Base-by-base conservation (phyloP, 2,797 vertebrate genomes). In the Pyrocephalus nanus region DNA sequence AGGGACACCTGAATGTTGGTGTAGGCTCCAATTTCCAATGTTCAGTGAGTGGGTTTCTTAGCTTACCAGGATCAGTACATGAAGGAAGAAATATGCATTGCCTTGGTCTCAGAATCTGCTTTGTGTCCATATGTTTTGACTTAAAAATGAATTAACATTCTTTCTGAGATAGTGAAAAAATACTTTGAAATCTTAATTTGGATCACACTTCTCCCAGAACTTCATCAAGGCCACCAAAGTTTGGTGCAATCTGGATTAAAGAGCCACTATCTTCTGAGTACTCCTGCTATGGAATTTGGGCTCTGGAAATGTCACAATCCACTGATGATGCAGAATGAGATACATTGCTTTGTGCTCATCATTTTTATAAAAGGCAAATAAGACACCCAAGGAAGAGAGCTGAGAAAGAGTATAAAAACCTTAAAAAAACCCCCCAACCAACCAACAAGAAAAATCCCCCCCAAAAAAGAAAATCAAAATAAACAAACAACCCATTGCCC, bases 221-320 rank as follows among this genome's bases (percentile, higher is more conserved):
- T 79, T 47, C 48, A 70, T 2, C n/a, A n/a, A 1, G 40, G 4
- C 3, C 0, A 0, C 2, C 29, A 38, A 75, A 61, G 15, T 65
- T 89, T 94, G 19, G 3, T 55, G 25, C 47, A 9, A 66, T 43
- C 9, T 50, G 13, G 32, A 73, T 66, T 73, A 20, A 47, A 70
- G 15, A 81, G 3, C 4, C 11, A 40, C 20, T 12, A 0, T 57
- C 34, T 84, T 90, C 36, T 25, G 32, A 77, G 36, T n/a, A 25
- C 8, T 55, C 12, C 50, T 75, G 20, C 23, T 51, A 6, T 22
- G 26, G 57, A 71, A 53, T 71, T 54, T 67, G 58, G 45, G 22
- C 25, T 86, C 42, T 45, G 32, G 4, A 50, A 78, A 34, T 15
- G 29, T 70, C 53, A 38, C 13, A 72, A 34, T 66, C 40, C 12